phyloP scores from a whole-genome alignment of 2,888 invertebrate genomes.

The Tinea pellionella region DNA sequence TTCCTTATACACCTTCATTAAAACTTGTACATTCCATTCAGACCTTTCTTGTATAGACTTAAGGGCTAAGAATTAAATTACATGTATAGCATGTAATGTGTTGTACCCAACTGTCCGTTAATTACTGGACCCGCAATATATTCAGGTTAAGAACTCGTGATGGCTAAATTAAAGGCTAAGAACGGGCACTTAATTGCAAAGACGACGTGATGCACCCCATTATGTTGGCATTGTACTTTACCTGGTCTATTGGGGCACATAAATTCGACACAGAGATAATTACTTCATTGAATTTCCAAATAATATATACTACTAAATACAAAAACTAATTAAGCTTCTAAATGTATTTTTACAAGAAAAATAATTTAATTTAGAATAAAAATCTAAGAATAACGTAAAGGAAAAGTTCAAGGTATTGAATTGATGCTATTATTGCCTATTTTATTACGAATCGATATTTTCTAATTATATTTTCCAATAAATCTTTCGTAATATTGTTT shows the following conservation, averaged over 20 bases:
- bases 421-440: too few species aligned
- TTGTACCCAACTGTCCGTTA: constrained; percentile 22
- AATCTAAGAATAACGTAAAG: too few species aligned
- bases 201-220: constrained; percentile 23
- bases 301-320: too few species aligned
- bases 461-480: too few species aligned
- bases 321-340: too few species aligned
- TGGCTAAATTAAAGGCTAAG: constrained; percentile 49
- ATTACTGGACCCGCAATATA: constrained; percentile 43
- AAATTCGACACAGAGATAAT: too few species aligned
- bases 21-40: background rate
- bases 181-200: constrained; percentile 40
- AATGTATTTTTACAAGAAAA: too few species aligned
- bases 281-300: too few species aligned
- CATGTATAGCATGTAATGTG: background rate
- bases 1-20: background rate
- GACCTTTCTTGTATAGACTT: background rate
- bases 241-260: background rate
- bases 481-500: too few species aligned
- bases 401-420: background rate
- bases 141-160: constrained; percentile 45
- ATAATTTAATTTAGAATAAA: too few species aligned
- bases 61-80: background rate
- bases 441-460: too few species aligned
- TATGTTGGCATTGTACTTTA: background rate